These are phyloP conservation scores for Meloidogyne exigua DNA, from an alignment of 1,140 invertebrate genomes.

Conservation along the genomic window DNA sequence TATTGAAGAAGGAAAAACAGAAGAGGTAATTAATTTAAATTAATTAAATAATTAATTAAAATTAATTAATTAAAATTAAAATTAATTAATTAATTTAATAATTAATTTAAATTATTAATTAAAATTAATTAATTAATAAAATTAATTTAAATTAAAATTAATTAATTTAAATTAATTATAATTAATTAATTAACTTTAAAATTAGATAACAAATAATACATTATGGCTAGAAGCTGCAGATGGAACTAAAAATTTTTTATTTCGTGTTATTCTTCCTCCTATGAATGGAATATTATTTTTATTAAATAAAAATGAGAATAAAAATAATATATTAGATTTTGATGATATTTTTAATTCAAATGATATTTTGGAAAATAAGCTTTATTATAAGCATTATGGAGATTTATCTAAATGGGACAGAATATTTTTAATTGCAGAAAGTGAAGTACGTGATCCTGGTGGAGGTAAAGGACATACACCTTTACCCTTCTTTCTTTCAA, in stretches of 20 bases:
- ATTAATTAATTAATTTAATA: slow-evolving; percentile 5
- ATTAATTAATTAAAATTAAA: neutral
- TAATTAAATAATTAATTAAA: slow-evolving; percentile 2
- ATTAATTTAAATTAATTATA: neutral
- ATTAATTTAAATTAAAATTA: neutral
- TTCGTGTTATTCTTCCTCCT: slow-evolving; percentile 50
- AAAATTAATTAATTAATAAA: neutral
- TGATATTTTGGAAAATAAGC: slow-evolving; percentile 47
- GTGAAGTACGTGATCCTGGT: slow-evolving; percentile 27
- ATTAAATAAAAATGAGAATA: slow-evolving; percentile 6
- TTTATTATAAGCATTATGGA: slow-evolving; percentile 57
- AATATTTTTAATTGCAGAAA: slow-evolving; percentile 50
- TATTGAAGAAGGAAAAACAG: slow-evolving; percentile 53
- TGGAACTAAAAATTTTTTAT: slow-evolving; percentile 50
- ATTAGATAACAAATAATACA: slow-evolving; percentile 61
- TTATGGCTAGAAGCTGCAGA: slow-evolving; percentile 57
- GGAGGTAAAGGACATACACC: slow-evolving; percentile 36
- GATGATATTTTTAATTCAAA: slow-evolving; percentile 55
- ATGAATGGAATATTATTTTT: slow-evolving; percentile 50
- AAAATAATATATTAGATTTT: slow-evolving; percentile 32
- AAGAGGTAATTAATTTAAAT: slow-evolving; percentile 29
- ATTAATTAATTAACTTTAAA: neutral
- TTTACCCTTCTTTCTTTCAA: slow-evolving; percentile 56
- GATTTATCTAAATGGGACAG: slow-evolving; percentile 48
- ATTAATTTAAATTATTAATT: no score